Percentiles rank a stretch among this genome's conserved stretches.
phyloP scores from a whole-genome alignment of 2,888 invertebrate species.

The Hesperia comma region DNA sequence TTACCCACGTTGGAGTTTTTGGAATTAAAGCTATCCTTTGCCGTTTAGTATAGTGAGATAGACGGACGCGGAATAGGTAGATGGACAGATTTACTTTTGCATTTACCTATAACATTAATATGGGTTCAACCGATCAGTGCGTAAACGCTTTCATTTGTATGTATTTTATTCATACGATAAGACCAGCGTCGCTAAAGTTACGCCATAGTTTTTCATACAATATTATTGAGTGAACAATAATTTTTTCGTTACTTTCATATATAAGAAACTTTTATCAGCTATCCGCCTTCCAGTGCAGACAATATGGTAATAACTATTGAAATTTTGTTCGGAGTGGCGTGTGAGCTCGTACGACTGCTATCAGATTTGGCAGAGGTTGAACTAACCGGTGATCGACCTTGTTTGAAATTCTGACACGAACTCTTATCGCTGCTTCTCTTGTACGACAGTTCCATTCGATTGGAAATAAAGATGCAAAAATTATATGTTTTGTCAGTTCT shows the following conservation, averaged over 20 bases:
- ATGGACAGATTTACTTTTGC: no score
- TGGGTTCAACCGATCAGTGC: neutral
- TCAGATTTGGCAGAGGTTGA: conserved; percentile 43
- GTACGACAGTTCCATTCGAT: neutral
- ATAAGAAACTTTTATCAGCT: neutral
- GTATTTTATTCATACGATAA: conserved; percentile 18
- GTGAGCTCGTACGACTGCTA: conserved; percentile 26
- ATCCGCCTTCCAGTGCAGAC: neutral
- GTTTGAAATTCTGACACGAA: conserved; percentile 42
- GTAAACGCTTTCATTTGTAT: neutral
- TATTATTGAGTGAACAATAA: conserved; percentile 18
- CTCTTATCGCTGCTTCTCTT: conserved; percentile 36
- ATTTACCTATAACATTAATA: no score
- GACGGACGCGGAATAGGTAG: no score
- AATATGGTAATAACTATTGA: conserved; percentile 28
- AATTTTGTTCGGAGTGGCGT: conserved; percentile 19
- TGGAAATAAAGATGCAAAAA: neutral
- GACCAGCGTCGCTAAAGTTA: conserved; percentile 9
- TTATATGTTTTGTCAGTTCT: no score
- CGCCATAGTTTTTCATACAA: conserved; percentile 9
- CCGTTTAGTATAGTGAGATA: no score
- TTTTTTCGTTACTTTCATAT: conserved; percentile 28
- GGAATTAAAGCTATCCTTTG: no score
- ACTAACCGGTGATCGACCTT: conserved; percentile 40
- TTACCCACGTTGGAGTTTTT: no score